phyloP scores from a whole-genome alignment of 2,797 vertebrate species.

The Notamacropus eugenii region DNA sequence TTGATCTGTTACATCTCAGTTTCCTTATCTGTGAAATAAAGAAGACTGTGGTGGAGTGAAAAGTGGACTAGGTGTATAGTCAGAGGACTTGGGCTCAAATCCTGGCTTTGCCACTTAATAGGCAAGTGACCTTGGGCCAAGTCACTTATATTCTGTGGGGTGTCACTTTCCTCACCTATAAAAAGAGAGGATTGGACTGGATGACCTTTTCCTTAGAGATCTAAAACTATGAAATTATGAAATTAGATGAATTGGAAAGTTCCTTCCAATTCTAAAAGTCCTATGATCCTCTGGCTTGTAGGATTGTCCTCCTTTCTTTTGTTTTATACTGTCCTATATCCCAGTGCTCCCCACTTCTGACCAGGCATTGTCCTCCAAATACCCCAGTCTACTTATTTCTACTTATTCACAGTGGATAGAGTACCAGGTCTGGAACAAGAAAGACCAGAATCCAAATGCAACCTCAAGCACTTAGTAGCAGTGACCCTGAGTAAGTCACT shows the following conservation, averaged over 20 bases:
- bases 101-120: background rate
- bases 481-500: background rate
- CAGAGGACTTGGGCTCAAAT: background rate
- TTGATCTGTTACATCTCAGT: background rate
- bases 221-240: background rate
- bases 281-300: background rate
- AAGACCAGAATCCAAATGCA: background rate
- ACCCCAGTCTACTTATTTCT: background rate
- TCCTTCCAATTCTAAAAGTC: background rate
- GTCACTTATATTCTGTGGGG: background rate
- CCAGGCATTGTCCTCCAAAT: background rate
- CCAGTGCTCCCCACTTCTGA: background rate
- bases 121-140: background rate
- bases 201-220: background rate
- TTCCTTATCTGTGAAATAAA: background rate
- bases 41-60: background rate
- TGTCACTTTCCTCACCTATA: background rate
- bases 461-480: background rate
- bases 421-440: background rate
- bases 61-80: background rate
- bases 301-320: background rate
- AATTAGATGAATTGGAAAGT: background rate
- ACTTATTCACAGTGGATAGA: background rate
- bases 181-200: background rate
- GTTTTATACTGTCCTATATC: background rate